Conservation (phyloP, 1,140 invertebrate species). For the Geopemphigus sp. region DNA sequence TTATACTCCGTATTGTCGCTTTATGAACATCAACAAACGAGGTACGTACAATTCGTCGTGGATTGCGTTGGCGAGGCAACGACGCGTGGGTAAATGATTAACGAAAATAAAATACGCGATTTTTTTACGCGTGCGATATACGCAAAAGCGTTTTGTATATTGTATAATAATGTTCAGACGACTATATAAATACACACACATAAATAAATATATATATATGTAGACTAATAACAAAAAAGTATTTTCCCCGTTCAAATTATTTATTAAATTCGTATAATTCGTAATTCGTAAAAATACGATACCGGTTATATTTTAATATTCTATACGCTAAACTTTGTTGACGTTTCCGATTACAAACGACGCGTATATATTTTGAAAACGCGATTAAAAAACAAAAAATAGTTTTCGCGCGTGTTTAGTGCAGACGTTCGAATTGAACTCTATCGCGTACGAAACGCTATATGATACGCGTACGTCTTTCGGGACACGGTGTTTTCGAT, state of each 20-base stretch:
- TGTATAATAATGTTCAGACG: not conserved
- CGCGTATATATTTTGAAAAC: not conserved
- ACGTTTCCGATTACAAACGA: not conserved
- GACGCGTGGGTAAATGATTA: not conserved
- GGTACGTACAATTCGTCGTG: not conserved
- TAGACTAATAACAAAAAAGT: not conserved
- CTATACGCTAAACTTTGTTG: not conserved
- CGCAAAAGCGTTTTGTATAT: not conserved
- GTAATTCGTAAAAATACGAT: not conserved
- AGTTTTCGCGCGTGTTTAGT: too few relatives aligned
- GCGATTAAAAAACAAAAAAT: too few relatives aligned
- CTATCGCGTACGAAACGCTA: too few relatives aligned
- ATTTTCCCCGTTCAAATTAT: not conserved
- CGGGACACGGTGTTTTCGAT: too few relatives aligned
- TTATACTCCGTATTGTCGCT: not conserved
- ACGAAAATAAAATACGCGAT: conserved; percentile 3
- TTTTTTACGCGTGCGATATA: not conserved
- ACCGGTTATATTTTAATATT: not conserved
- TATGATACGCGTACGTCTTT: too few relatives aligned
- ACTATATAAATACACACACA: conserved; percentile 3
- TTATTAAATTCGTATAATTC: not conserved
- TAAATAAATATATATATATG: not conserved
- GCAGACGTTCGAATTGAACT: too few relatives aligned
- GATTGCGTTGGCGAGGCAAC: too few relatives aligned
- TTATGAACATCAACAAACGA: not conserved